Evolutionary conservation across 2,113 vertebrate genomes (phyloP), one percentile per base, ranked within the genome.

Genomic region (Eurystomus gularis): DNA sequence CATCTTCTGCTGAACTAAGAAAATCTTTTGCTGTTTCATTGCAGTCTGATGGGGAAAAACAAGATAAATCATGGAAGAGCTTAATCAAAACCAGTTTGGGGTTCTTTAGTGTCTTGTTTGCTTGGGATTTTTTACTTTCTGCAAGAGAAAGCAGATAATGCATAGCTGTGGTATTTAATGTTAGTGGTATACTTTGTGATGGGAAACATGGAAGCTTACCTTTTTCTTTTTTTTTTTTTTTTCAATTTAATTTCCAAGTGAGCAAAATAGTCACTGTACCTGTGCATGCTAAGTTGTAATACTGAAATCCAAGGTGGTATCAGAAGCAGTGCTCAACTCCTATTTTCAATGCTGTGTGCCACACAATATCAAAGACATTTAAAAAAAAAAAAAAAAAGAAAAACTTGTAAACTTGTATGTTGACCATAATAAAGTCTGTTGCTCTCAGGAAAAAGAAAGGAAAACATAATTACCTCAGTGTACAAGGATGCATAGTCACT

Each of bases 11-110:
- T 92, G 91, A 93, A 81, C 37, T 88, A 75, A 92, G 82, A 86
- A 97, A 88, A 83, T 77, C 52, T 57, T 60, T 49, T 90, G 88
- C 76, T 78, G 37, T 73, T 95, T 82, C 76, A n/a, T 44, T 73
- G 86, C 62, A 72, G 54, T 82, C 82, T 80, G 52, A 60, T 85
- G 72, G 82, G 89, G 54, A 48, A 86, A 94, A 65, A 96, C 69
- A 88, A 86, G 82, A 88, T 96, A 86, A 96, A 95, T 92, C 96
- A 94, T 92, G 62, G 60, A 96, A 80, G 20, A 94, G 71, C 58
- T 92, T 90, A 93, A 94, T 95, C 85, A 94, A 92, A 93, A 92
- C 40, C 62, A 62, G 62, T 88, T 95, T 88, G 75, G 25, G 35
- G 13, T 69, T 79, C 79, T 90, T 92, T 52, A 61, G 57, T 29